phyloP scores from a whole-genome alignment of 2,888 invertebrate genomes.

The Conistra vaccinii region DNA sequence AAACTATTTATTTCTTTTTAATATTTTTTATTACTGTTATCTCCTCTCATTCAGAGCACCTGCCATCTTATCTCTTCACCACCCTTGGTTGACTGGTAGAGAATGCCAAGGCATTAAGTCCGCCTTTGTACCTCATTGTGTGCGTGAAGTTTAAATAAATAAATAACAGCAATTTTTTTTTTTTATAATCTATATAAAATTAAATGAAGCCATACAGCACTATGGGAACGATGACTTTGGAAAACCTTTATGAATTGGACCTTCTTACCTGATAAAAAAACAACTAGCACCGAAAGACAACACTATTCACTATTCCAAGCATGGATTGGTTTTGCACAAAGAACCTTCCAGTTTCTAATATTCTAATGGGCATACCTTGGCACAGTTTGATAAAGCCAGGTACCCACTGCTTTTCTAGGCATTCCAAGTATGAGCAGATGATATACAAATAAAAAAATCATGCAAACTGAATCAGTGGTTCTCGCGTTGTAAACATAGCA shows the following conservation, averaged over 20 bases:
- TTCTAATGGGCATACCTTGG: slow-evolving; percentile 18
- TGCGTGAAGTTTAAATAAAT: too few species aligned
- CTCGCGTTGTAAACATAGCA: slow-evolving; percentile 32
- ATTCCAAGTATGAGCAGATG: slow-evolving; percentile 31
- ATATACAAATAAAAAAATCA: slow-evolving; percentile 47
- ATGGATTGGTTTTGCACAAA: background rate
- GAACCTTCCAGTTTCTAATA: background rate
- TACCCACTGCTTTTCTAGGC: slow-evolving; percentile 5
- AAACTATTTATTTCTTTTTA: too few species aligned
- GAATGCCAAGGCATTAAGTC: too few species aligned
- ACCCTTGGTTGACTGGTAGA: too few species aligned
- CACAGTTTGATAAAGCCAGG: slow-evolving; percentile 44
- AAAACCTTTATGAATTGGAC: background rate
- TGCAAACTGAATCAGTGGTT: slow-evolving; percentile 50
- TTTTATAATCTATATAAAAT: background rate
- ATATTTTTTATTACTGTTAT: too few species aligned
- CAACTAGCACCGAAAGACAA: background rate
- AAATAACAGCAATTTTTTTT: too few species aligned
- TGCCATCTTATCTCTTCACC: too few species aligned
- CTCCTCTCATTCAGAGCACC: too few species aligned
- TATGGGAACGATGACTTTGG: background rate
- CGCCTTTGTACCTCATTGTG: too few species aligned
- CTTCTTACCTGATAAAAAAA: background rate
- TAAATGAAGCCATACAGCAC: background rate
- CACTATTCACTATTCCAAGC: background rate